Base-by-base conservation (phyloP, 2,888 invertebrate genomes). In the Mythimna loreyi region DNA sequence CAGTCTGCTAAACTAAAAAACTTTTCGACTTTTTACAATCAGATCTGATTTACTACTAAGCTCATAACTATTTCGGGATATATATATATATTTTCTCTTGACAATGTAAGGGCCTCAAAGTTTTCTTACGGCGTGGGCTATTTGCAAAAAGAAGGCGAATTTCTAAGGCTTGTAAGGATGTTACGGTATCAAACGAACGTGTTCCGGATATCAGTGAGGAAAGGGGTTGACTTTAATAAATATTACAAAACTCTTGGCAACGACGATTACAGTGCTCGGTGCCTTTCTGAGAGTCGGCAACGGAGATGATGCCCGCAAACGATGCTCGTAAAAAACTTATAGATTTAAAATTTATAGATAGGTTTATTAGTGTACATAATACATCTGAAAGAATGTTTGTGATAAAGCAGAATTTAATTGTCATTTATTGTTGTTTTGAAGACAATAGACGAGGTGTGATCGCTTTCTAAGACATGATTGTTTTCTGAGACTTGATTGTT, bases 71-170 rank as follows among this genome's bases (percentile, higher is more conserved):
- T 71, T 79, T 53, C 43, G 66, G 47, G 16, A 65, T 55, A 55
- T 55, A 55, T 55, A 65, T 55, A 55, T 55, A 55, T 55, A 65
- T 81, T 75, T 67, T 58, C 61, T 75, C 71, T 78, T 74, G 63
- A 64, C 58, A 75, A 62, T 75, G 47, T 56, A 63, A 74, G 45
- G 33, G 52, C 36, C 50, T 47, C 33, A 55, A 80, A 69, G 65
- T 66, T 64, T 80, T 78, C 71, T 81, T 69, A 72, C 49, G 28
- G 21, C 19, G 23, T 21, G 9, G 55, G 55, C 67, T 65, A 70
- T 67, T 72, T 72, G 60, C 66, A 61, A 69, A 71, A 64, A 66
- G 50, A 52, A 53, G 47, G 47, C 23, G 43, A 53, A 56, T 60
- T 63, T 71, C 30, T 40, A 62, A 65, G 43, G 21, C 28, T 58